Conservation (phyloP, 2,797 vertebrate genomes). For the Falco concolor region DNA sequence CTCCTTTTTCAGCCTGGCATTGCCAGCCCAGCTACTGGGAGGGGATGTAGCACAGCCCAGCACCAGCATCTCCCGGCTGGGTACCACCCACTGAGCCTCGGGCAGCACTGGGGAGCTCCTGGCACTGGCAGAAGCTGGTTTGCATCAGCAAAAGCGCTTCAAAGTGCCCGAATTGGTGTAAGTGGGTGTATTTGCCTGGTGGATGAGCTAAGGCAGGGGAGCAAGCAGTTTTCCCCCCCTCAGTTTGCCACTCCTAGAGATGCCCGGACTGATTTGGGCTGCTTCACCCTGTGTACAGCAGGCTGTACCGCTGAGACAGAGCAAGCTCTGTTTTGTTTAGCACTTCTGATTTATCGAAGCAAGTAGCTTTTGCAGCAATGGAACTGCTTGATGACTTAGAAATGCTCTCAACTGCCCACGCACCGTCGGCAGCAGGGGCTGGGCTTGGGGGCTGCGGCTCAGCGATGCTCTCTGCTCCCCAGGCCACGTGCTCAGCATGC, state of each 20-base stretch:
- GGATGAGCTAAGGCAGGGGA: not conserved
- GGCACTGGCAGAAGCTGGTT: not conserved
- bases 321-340: too few species aligned
- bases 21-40: not conserved
- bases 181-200: not conserved
- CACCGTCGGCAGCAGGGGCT: not conserved
- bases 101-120: not conserved
- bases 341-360: not conserved
- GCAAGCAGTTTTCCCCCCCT: not conserved
- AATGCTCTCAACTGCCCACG: not conserved
- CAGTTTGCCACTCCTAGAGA: not conserved
- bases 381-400: not conserved
- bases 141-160: not conserved
- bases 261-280: not conserved
- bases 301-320: fast-evolving
- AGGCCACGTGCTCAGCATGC: slow-evolving; percentile 98
- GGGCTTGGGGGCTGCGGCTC: not conserved
- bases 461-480: not conserved
- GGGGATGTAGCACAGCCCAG: not conserved
- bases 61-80: not conserved
- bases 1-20: not conserved
- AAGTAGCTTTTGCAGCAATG: not conserved
- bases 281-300: not conserved
- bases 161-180: not conserved
- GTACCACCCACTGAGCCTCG: not conserved